phyloP scores from a whole-genome alignment of 1,140 invertebrate genomes.

The Chionoecetes opilio region DNA sequence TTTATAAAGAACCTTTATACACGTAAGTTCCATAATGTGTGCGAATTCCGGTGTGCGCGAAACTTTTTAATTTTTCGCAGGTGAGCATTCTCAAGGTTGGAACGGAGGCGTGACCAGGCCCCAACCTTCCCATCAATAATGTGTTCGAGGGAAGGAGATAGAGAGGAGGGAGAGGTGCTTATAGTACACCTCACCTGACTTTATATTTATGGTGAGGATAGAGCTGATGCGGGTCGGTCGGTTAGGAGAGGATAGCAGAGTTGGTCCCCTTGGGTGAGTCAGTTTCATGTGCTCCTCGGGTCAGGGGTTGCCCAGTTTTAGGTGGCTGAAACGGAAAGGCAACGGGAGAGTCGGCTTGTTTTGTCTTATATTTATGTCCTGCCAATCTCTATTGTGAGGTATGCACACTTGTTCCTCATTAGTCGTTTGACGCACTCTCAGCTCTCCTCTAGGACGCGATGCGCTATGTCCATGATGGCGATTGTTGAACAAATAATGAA shows the following conservation, averaged over 20 bases:
- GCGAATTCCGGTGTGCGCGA: neutral
- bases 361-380: neutral
- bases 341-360: neutral
- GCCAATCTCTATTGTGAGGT: no score
- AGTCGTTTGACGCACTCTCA: no score
- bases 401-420: no score
- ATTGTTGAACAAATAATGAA: no score
- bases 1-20: no score
- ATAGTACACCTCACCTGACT: neutral
- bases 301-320: slow-evolving; percentile 16
- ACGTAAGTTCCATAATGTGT: neutral
- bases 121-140: neutral
- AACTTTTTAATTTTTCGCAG: neutral
- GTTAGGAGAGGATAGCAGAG: slow-evolving; percentile 1
- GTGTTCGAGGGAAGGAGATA: neutral
- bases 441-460: no score
- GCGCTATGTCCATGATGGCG: no score
- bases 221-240: neutral
- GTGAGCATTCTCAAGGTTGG: neutral
- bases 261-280: neutral
- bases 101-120: neutral
- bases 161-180: neutral
- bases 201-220: neutral
- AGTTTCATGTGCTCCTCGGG: neutral
- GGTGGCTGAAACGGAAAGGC: neutral